Evolutionary conservation across 2,797 vertebrate species (phyloP), one percentile per base, ranked within the genome.

Genomic region (Silurus aristotelis): DNA sequence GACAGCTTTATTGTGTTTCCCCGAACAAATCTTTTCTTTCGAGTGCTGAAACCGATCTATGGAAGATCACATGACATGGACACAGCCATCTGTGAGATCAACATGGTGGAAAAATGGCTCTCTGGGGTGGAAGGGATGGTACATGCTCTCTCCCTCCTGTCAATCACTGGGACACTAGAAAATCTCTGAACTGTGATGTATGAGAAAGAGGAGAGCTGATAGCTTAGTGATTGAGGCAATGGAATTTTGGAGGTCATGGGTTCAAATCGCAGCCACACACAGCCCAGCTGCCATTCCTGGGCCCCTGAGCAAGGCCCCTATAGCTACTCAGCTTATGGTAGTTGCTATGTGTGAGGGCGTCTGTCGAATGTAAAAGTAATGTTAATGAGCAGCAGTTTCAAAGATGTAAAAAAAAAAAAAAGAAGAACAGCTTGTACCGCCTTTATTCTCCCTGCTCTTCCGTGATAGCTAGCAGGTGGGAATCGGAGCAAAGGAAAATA

Each of bases 1-100:
- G 78, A 80, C 56, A 61, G n/a, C 46, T 56, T 63, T 25, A 60
- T 46, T 83, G 68, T 7, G 4, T 48, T 75, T 75, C 38, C 15
- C 71, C 73, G 63, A 81, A 86, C 70, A 46, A 63, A 80, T 22
- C 61, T 80, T 83, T 56, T 15, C 55, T 15, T 46, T 12, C 14
- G 76, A 61, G 76, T 64, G 15, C 43, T 66, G 46, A 61, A 52
- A 12, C 8, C 27, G n/a, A 66, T 66, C 22, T 73, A n/a, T 77
- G 46, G 46, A 66, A 48, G 61, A 25, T 79, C 22, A 55, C 9
- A 3, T 66, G 60, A 61, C 22, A 80, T 48, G 20, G 17, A 19
- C 10, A 38, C 3, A 38, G 75, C 48, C 8, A 31, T 20, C 6
- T 80, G 77, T 63, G 58, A 66, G 6, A 43, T 31, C 10, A 43